These are phyloP conservation scores for Dryobotodes eremita DNA, from an alignment of 2,888 invertebrate species.

Conservation along the genomic window DNA sequence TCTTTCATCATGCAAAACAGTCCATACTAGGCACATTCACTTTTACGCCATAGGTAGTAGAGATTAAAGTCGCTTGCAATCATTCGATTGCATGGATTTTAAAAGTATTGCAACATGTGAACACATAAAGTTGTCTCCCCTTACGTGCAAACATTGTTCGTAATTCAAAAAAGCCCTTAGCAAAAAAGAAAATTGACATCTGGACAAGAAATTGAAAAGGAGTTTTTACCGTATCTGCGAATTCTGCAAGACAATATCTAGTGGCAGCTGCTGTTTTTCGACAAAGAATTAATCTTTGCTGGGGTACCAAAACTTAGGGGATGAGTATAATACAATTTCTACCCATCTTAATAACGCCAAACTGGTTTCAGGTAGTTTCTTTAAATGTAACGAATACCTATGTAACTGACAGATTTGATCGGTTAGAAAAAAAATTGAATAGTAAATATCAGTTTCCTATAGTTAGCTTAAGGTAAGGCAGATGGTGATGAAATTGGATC, in stretches of 20 bases:
- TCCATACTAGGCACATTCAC: not conserved
- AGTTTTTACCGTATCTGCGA: slow-evolving; percentile 16
- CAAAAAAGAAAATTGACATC: slow-evolving; percentile 1
- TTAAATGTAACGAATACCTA: not conserved
- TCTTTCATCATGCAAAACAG: slow-evolving; percentile 56
- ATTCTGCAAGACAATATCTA: not conserved
- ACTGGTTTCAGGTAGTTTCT: slow-evolving; percentile 44
- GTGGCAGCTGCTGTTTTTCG: slow-evolving; percentile 16
- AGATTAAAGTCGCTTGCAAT: slow-evolving; percentile 41
- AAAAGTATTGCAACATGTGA: slow-evolving; percentile 40
- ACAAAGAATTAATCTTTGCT: slow-evolving; percentile 35
- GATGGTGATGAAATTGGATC: not conserved
- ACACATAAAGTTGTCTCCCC: not conserved
- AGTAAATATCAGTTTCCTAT: too few relatives aligned
- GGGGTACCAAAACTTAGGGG: slow-evolving; percentile 14
- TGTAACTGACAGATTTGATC: not conserved
- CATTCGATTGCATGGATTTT: slow-evolving; percentile 36
- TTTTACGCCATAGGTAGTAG: slow-evolving; percentile 20
- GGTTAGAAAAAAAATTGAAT: not conserved
- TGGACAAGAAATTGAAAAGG: slow-evolving; percentile 12
- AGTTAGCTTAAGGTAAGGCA: not conserved
- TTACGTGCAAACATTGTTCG: not conserved
- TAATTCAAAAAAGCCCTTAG: not conserved
- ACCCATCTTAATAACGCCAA: not conserved
- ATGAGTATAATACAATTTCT: not conserved